Percentiles rank a stretch among this genome's conserved stretches.
Evolutionary conservation across 2,797 vertebrate species (phyloP).

Genomic region (Sebastes itinus): DNA sequence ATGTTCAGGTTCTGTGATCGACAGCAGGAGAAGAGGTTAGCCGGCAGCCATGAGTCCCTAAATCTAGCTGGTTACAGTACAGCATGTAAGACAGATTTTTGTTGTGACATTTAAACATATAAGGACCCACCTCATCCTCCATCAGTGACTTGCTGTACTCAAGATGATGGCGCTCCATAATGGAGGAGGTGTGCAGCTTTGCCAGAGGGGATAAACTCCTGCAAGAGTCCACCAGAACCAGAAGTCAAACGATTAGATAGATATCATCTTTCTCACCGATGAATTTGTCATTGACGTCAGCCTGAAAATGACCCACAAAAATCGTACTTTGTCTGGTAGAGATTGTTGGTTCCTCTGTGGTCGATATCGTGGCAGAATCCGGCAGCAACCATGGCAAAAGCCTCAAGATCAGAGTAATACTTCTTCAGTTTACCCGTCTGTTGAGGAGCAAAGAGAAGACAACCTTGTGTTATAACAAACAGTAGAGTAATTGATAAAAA

Average conservation of each 20-base stretch:
- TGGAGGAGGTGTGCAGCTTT: slow-evolving; percentile 90
- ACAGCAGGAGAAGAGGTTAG: background rate
- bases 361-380: slow-evolving; percentile 97
- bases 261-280: background rate
- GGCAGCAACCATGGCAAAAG: slow-evolving; percentile 95
- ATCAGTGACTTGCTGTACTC: slow-evolving; percentile 94
- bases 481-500: background rate
- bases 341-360: slow-evolving; percentile 95
- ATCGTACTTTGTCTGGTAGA: slow-evolving; percentile 92
- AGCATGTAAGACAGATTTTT: background rate
- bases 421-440: slow-evolving; percentile 95
- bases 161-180: slow-evolving; percentile 93
- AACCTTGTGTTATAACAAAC: background rate
- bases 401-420: slow-evolving; percentile 94
- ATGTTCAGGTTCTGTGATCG: slow-evolving; percentile 89
- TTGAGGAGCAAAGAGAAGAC: background rate
- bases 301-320: background rate
- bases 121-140: slow-evolving; percentile 85
- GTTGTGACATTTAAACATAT: background rate
- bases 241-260: background rate
- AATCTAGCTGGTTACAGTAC: background rate
- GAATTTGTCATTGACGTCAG: background rate
- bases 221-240: background rate
- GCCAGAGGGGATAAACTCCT: slow-evolving; percentile 91
- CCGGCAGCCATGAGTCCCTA: background rate